Percentiles rank a stretch among this genome's conserved stretches.
Conservation (phyloP, 2,888 invertebrate species). For the Nomada goodeniana region DNA sequence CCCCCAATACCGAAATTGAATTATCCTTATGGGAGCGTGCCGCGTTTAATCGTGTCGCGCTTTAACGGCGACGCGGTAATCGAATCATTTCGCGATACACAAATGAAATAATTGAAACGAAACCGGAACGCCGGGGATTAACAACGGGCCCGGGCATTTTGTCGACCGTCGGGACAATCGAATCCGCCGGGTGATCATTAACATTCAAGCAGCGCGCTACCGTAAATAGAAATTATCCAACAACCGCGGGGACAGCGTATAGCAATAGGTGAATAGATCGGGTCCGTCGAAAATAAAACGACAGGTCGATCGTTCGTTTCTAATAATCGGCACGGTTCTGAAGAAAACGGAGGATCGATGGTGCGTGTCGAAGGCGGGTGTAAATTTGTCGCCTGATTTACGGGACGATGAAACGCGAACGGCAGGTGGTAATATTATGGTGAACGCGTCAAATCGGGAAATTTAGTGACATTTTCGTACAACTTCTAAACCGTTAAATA, state of each 20-base stretch:
- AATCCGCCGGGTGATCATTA: neutral
- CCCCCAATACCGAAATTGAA: conserved; percentile 8
- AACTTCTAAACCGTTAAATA: no score
- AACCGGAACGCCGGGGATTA: conserved; percentile 13
- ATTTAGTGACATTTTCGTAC: no score
- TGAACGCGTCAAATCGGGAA: neutral
- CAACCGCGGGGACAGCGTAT: no score
- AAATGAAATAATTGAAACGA: conserved; percentile 23
- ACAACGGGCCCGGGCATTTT: neutral
- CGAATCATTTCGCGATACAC: conserved; percentile 6
- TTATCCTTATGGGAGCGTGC: conserved; percentile 1
- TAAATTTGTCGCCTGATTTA: neutral
- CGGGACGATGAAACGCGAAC: neutral
- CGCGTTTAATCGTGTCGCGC: conserved; percentile 1
- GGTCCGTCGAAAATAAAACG: conserved; percentile 9
- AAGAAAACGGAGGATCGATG: neutral
- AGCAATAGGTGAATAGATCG: neutral
- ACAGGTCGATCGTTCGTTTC: conserved; percentile 4
- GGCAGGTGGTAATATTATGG: neutral
- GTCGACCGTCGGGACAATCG: neutral
- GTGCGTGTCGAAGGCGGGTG: neutral
- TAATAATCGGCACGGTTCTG: neutral
- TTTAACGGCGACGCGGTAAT: neutral
- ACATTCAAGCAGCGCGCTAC: conserved; percentile 1
- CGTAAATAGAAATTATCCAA: conserved; percentile 10